Evolutionary conservation across 1,140 invertebrate genomes (phyloP), one percentile per base, ranked within the genome.

Genomic region (Scaptomyza graminum): DNA sequence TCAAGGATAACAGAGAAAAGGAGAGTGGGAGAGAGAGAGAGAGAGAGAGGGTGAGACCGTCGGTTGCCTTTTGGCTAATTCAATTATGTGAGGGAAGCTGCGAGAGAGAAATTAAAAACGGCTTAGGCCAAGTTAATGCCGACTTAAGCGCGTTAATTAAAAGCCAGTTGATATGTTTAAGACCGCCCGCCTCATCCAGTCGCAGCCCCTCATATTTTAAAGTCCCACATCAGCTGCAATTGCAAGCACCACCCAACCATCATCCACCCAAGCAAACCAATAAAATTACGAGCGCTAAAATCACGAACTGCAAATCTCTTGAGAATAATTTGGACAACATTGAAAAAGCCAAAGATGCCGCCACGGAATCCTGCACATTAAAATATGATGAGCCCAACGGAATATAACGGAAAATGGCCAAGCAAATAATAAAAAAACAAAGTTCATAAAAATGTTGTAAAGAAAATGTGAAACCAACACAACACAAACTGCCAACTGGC

Each of bases 391-490:
- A 88, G 83, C 67, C 72, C 68, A 34, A 2, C 39, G 51, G 13
- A 60, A 41, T 41, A 41, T 64, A 79, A 77, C 63, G 63, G 78
- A 64, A 34, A 87, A 65, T 60, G 76, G 12, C 12, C 31, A 41
- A 34, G 59, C 81, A 81, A 80, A 83, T 83, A 78, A 82, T 83
- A 70, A 83, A 82, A 88, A 70, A 83, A 76, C 84, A 80, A 88
- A 87, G 79, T 83, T 88, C 81, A 87, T 87, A 87, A 87, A 87
- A 87, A 88, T 76, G 83, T 46, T 79, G 83, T 87, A 87, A 87
- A 88, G 81, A 67, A 34, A 47, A 72, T 28, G 63, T 31, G 52
- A 50, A 31, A 28, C 18, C 43, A 12, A 28, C 28, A 34, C 28
- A 5, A 22, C 18, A 22, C 18, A 3, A 22, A 22, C 2, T n/a